phyloP scores from a whole-genome alignment of 2,888 invertebrate species.

The Cheilosia urbana region DNA sequence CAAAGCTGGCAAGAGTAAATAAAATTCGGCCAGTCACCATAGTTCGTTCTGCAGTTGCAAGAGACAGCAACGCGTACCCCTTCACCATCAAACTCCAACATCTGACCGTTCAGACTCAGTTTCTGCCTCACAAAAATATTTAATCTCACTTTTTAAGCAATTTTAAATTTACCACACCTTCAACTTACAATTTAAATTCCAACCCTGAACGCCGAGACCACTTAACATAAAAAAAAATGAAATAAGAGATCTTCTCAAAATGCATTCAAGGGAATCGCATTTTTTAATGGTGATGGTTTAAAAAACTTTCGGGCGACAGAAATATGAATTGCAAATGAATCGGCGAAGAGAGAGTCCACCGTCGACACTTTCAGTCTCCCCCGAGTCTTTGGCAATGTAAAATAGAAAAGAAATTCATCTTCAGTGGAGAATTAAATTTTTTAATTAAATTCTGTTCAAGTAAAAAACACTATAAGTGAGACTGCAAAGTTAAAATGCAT shows the following conservation, averaged over 20 bases:
- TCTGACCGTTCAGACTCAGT: too few species aligned
- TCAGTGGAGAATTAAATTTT: not conserved
- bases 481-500: too few species aligned
- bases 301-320: slow-evolving; percentile 28
- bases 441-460: slow-evolving; percentile 1
- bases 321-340: slow-evolving; percentile 53
- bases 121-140: too few species aligned
- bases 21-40: too few species aligned
- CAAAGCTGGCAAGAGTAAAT: too few species aligned
- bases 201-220: not conserved
- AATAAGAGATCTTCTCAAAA: not conserved
- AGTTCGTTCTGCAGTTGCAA: too few species aligned
- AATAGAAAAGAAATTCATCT: not conserved
- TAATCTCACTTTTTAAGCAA: too few species aligned
- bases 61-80: too few species aligned
- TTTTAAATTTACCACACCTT: too few species aligned
- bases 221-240: not conserved
- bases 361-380: not conserved
- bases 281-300: slow-evolving; percentile 8
- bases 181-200: not conserved
- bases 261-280: slow-evolving; percentile 26
- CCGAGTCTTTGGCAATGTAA: not conserved
- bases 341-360: not conserved
- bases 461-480: too few species aligned
- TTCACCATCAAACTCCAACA: too few species aligned